These are phyloP conservation scores for Lycophotia porphyrea DNA, from an alignment of 2,888 invertebrate genomes.

Conservation along the genomic window DNA sequence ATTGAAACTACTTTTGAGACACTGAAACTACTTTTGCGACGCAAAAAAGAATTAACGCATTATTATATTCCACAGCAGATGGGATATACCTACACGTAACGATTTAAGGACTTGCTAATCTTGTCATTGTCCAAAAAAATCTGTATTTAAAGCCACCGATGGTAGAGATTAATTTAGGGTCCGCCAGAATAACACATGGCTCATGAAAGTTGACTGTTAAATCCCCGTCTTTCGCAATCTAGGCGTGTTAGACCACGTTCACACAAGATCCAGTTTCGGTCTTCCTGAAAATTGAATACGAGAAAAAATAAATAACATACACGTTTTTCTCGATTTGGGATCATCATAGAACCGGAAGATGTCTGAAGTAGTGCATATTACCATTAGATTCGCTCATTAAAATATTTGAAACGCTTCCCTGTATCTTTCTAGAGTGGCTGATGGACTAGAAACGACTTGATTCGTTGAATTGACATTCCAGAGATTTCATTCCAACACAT, in stretches of 20 bases:
- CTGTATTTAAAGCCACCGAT: not conserved
- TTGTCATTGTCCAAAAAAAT: constrained; percentile 10
- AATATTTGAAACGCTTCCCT: constrained; percentile 46
- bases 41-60: not conserved
- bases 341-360: constrained; percentile 30
- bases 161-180: constrained; percentile 8
- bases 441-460: constrained; percentile 23
- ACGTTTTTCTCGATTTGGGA: constrained; percentile 17
- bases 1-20: too few relatives aligned
- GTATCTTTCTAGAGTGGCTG: constrained; percentile 34
- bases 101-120: not conserved
- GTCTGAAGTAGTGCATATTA: constrained; percentile 18
- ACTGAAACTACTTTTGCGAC: too few relatives aligned
- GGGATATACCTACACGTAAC: not conserved
- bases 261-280: not conserved
- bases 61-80: not conserved
- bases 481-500: constrained; percentile 53
- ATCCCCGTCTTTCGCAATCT: not conserved
- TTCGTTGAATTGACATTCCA: constrained; percentile 41
- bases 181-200: not conserved
- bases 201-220: constrained; percentile 2
- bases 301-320: constrained; percentile 4
- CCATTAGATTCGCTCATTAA: constrained; percentile 38
- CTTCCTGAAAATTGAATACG: constrained; percentile 14
- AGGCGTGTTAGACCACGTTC: constrained; percentile 9